A percentile compares a stretch with the other conserved stretches of the same genome.
Conservation (phyloP, 2,888 invertebrate genomes). For the Drosophila neutralis region DNA sequence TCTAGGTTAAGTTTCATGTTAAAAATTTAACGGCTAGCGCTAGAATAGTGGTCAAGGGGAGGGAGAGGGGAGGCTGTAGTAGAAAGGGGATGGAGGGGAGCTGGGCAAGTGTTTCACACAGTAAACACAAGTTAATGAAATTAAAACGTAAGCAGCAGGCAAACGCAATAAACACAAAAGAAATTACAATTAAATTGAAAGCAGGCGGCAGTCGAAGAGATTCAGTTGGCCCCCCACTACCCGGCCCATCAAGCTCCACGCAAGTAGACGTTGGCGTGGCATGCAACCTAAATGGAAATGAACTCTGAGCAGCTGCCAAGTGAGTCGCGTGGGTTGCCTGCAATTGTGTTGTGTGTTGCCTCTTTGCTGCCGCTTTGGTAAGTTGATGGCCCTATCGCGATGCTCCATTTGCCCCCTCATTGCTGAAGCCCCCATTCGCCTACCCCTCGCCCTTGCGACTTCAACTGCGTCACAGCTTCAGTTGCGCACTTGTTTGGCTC, state of each 20-base stretch:
- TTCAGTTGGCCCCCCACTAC: conserved; percentile 22
- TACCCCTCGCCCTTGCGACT: background rate
- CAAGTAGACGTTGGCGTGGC: conserved; percentile 49
- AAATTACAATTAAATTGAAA: conserved; percentile 79
- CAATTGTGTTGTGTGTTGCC: conserved; percentile 27
- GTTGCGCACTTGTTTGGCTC: conserved; percentile 35
- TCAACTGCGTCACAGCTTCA: conserved; percentile 6
- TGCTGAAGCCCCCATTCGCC: background rate
- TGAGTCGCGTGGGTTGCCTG: conserved; percentile 64
- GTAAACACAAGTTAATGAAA: conserved; percentile 77
- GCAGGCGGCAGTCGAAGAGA: conserved; percentile 62
- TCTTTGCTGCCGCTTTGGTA: conserved; percentile 3
- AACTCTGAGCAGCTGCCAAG: conserved; percentile 51
- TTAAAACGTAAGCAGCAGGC: conserved; percentile 78
- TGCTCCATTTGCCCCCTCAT: conserved; percentile 65
- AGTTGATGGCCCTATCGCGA: conserved; percentile 65
- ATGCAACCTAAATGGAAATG: conserved; percentile 77
- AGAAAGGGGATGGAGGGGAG: background rate
- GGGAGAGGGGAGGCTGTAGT: background rate
- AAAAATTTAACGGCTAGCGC: conserved; percentile 48
- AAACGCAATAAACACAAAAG: conserved; percentile 79
- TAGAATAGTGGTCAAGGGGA: background rate
- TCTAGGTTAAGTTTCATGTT: conserved; percentile 69
- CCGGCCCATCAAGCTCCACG: background rate
- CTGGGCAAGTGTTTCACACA: conserved; percentile 75